Conservation (phyloP, 2,797 vertebrate species). For the Dallia pectoralis region DNA sequence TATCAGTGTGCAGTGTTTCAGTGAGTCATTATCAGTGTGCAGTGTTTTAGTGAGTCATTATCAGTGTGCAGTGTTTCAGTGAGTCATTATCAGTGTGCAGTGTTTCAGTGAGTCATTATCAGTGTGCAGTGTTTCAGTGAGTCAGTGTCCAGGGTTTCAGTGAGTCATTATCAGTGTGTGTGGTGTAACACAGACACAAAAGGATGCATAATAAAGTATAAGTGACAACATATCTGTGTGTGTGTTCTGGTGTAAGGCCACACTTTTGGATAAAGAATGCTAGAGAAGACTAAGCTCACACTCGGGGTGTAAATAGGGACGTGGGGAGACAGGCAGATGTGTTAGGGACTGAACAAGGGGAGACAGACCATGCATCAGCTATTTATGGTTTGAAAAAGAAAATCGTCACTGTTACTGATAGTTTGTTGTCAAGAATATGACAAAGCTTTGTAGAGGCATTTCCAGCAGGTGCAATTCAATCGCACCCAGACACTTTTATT, state of each 20-base stretch:
- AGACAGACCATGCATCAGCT: conserved; percentile 48
- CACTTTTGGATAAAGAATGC: conserved; percentile 1
- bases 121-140: not conserved
- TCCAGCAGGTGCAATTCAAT: conserved; percentile 50
- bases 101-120: not conserved
- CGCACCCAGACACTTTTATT: conserved; percentile 19
- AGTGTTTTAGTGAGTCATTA: too few species aligned
- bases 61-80: not conserved
- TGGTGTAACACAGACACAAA: not conserved
- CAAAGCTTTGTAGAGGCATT: conserved; percentile 38
- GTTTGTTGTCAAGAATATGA: conserved; percentile 41
- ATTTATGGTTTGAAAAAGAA: conserved; percentile 31
- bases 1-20: not conserved
- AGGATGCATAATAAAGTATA: not conserved
- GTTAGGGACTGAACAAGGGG: not conserved
- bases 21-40: too few species aligned
- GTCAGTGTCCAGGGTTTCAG: not conserved
- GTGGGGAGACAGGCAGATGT: too few species aligned
- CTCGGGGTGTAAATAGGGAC: not conserved
- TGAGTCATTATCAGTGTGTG: not conserved
- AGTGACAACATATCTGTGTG: not conserved
- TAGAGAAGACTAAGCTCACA: conserved; percentile 34
- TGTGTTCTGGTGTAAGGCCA: not conserved
- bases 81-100: not conserved
- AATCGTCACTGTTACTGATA: conserved; percentile 46